Evolutionary conservation across 1,140 invertebrate species (phyloP), one percentile per base, ranked within the genome.

Genomic region (Conus ventricosus): DNA sequence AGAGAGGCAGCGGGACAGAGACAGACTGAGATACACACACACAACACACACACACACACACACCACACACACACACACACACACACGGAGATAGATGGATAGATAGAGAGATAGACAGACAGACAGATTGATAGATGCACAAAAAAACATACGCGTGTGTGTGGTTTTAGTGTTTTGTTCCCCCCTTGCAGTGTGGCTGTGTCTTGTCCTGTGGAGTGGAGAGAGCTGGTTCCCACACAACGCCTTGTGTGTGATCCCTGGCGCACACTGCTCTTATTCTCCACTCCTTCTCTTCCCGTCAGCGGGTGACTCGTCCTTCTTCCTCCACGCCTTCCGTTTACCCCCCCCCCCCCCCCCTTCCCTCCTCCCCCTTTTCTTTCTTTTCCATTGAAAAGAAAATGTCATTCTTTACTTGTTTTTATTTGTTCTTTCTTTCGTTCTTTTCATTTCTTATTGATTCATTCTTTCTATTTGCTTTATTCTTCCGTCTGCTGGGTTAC

Each of bases 321-420:
- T 71, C 67, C 25, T 87, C 39, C 39, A 39, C 0, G 39, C 63
- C 25, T 60, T 87, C 63, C 51, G 13, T 75, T 25, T 87, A 1
- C 5, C 6, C 81, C 63, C 25, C 25, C 71, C 63, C 84, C 63
- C 1, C 25, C 81, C 85, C 81, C 81, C 85, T 84, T 87, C 5
- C 57, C 25, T 87, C 85, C 81, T 60, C 57, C 25, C 25, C 85
- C 81, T 60, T 75, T 25, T 87, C 85, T 87, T 60, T 87, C 85
- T 87, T 60, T 25, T 60, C 81, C 85, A 84, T 60, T 25, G 39
- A 39, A 39, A 39, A 39, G 39, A 39, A 39, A 39, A 39, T 39
- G 39, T 55, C 57, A 54, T 78, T 84, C 54, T 84, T 15, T 88
- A 5, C 84, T 55, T 84, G 1, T 88, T 75, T 57, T 85, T 39